phyloP scores from a whole-genome alignment of 2,797 vertebrate species.

The Poliocrania exsul region DNA sequence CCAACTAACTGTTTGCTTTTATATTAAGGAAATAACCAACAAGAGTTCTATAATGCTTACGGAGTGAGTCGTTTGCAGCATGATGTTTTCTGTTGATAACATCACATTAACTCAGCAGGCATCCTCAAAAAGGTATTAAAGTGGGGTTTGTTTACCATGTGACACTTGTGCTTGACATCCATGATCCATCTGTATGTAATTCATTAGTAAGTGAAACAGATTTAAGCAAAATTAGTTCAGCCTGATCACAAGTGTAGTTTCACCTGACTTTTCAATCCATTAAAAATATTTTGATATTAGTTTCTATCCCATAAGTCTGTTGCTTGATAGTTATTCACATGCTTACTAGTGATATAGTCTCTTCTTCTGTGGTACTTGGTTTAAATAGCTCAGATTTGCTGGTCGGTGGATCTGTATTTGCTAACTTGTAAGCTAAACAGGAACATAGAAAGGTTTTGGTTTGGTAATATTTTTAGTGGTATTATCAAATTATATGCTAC shows the following conservation, averaged over 20 bases:
- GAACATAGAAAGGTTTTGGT: background rate
- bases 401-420: background rate
- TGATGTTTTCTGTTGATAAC: conserved; percentile 76
- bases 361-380: background rate
- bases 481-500: background rate
- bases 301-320: background rate
- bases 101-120: conserved; percentile 66
- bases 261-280: background rate
- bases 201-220: background rate
- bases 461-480: background rate
- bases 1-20: conserved; percentile 74
- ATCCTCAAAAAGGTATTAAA: conserved; percentile 69
- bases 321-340: background rate
- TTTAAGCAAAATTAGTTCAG: background rate
- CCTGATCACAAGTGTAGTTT: background rate
- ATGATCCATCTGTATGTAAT: background rate
- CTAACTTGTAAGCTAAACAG: background rate
- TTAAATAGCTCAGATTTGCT: background rate
- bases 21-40: conserved; percentile 77
- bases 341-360: background rate
- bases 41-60: conserved; percentile 75
- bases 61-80: conserved; percentile 72
- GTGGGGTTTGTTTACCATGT: background rate
- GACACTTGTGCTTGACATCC: conserved; percentile 20
- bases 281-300: background rate